Evolutionary conservation across 2,113 vertebrate genomes (phyloP), one percentile per base, ranked within the genome.

Genomic region (Festucalex cinctus): DNA sequence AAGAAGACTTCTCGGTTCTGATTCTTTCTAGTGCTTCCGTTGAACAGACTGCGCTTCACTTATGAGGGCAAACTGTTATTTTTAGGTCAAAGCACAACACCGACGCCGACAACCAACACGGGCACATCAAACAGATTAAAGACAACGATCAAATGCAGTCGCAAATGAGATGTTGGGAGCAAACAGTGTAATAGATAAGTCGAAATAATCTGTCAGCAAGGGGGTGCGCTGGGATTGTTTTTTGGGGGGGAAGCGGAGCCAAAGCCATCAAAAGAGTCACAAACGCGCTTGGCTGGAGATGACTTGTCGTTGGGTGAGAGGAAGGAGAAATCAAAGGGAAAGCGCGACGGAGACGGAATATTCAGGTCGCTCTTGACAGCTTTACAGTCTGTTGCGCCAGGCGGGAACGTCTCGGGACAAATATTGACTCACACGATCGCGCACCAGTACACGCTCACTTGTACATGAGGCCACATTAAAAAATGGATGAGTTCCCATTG

Each of bases 321-420:
- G 51, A 77, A 82, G 79, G 68, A 79, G 78, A 87, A 86, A 85
- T 83, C 68, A 83, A 80, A 83, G 77, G 80, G 70, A 79, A 83
- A 83, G 79, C 78, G 73, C 82, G 86, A 90, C 86, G 81, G 82
- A 88, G 86, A 87, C 81, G 86, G 85, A 88, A 90, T 87, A 89
- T 91, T 89, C 88, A 83, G 88, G 88, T 86, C 89, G 82, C 85
- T 83, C 86, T 85, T 87, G 86, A 92, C 88, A 92, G 85, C 85
- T 89, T 89, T 87, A 89, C 85, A 85, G 86, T 90, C 86, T 32
- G 26, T 57, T 57, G 24, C 54, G 43, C 85, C 77, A 84, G 77
- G 82, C 81, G 75, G 77, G 89, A n/a, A 88, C 79, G 86, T 92
- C 88, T 84, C 63, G 86, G 88, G 81, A 88, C 88, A 91, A 91